A percentile compares a stretch with the other conserved stretches of the same genome.
Conservation (phyloP, 1,140 invertebrate species). For the Euschistus heros region DNA sequence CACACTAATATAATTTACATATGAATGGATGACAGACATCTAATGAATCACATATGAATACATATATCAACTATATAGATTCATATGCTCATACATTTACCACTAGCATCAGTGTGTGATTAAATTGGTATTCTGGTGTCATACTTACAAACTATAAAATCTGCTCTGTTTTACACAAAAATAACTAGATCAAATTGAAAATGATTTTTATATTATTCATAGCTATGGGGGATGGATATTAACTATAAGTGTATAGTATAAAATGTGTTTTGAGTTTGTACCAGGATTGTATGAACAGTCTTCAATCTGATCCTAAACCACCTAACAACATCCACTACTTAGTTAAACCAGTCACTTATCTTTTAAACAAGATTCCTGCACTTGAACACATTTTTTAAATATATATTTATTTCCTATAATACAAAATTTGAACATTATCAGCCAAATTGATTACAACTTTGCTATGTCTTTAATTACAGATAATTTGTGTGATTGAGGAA, state of each 20-base stretch:
- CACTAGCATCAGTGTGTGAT: constrained; percentile 3
- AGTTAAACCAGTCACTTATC: constrained; percentile 20
- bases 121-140: constrained; percentile 4
- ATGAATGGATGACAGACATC: constrained; percentile 24
- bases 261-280: constrained; percentile 25
- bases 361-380: constrained; percentile 20
- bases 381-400: constrained; percentile 26
- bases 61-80: background rate
- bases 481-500: too few species aligned
- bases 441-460: background rate
- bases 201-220: background rate
- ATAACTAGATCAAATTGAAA: background rate
- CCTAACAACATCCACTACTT: constrained; percentile 24
- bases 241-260: constrained; percentile 23
- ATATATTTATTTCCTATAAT: constrained; percentile 18
- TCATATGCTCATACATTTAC: background rate
- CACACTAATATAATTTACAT: constrained; percentile 27
- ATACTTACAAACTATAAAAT: constrained; percentile 11
- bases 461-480: too few species aligned
- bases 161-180: constrained; percentile 1
- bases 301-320: constrained; percentile 26
- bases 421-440: constrained; percentile 8
- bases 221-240: background rate
- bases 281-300: constrained; percentile 26
- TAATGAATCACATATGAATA: constrained; percentile 1